Percentiles rank a stretch among this genome's conserved stretches.
These are phyloP conservation scores for Agapornis canus DNA, from an alignment of 2,797 vertebrate species.

Conservation along the genomic window DNA sequence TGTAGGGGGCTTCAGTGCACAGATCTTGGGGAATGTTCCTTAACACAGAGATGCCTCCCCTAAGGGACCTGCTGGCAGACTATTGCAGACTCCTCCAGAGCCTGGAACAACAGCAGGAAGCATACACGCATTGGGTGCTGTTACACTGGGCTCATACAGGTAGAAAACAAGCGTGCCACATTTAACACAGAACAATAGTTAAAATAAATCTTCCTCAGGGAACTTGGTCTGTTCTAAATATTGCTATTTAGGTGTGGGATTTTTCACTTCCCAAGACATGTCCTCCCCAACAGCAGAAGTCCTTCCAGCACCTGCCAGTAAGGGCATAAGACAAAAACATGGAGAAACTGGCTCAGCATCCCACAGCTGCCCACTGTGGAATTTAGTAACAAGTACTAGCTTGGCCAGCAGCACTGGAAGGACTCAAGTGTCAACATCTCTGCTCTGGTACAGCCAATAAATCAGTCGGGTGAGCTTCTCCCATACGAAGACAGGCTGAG, in stretches of 20 bases:
- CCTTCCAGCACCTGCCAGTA: neutral
- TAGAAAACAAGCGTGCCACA: neutral
- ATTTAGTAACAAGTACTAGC: neutral
- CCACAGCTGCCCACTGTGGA: neutral
- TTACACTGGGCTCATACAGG: neutral
- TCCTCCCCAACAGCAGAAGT: neutral
- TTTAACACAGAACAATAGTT: neutral
- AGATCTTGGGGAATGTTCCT: neutral
- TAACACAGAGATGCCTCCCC: neutral
- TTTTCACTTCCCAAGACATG: neutral
- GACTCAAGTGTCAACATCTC: neutral
- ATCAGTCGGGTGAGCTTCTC: neutral
- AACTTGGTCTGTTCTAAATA: neutral
- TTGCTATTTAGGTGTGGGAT: neutral
- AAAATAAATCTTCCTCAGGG: neutral
- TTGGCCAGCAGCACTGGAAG: neutral
- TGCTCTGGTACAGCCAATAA: neutral
- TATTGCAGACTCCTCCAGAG: neutral
- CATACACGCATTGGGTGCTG: rapidly evolving
- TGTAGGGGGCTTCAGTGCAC: neutral
- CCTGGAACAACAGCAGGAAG: neutral
- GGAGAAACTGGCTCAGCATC: neutral
- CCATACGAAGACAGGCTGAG: too few relatives aligned
- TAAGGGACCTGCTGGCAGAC: neutral
- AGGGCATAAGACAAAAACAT: neutral